Base-by-base conservation (phyloP, 2,888 invertebrate genomes). In the Amaurobius ferox region DNA sequence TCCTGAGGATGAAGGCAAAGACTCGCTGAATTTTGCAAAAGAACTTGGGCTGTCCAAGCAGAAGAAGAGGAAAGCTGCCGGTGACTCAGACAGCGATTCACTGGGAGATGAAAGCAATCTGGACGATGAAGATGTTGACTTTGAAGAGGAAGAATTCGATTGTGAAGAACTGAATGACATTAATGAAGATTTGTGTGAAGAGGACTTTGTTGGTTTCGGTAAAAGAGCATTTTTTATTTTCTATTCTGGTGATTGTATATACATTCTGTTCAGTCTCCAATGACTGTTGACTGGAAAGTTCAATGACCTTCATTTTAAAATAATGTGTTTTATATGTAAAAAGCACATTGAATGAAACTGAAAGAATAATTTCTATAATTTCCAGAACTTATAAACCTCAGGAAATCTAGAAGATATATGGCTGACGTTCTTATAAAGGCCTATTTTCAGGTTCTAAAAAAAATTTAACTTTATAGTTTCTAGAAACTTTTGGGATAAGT, bases 11-110 rank as follows among this genome's bases (percentile, higher is more conserved):
- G 83, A 85, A 29, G 72, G 77, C 6, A 72, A 77, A 91, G 92
- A 93, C 76, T 89, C 94, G 64, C 90, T 95, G 0, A 95, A 96
- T 91, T 95, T 93, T 89, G 92, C 92, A 28, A 91, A 91, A 32
- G 92, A 93, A 87, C 91, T 92, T 83, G 91, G 89, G 68, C 61
- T 88, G 83, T 76, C 88, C 11, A 89, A 90, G 86, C 90, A 88
- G 40, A 67, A 78, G 88, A 90, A 76, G 88, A 90, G 71, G 88
- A 90, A 30, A 72, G 88, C 89, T 26, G 73, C 35, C 26, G 89
- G 92, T 85, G 92, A 93, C 89, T 89, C 90, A 23, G 81, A 89
- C 26, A 86, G 85, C 16, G 89, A 87, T 40, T 89, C 67, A 89
- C 67, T 89, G 79, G 28, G 29, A 68, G 66, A 77, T 9, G 39